phyloP scores from a whole-genome alignment of 2,113 vertebrate species.

The Gopherus evgoodei region DNA sequence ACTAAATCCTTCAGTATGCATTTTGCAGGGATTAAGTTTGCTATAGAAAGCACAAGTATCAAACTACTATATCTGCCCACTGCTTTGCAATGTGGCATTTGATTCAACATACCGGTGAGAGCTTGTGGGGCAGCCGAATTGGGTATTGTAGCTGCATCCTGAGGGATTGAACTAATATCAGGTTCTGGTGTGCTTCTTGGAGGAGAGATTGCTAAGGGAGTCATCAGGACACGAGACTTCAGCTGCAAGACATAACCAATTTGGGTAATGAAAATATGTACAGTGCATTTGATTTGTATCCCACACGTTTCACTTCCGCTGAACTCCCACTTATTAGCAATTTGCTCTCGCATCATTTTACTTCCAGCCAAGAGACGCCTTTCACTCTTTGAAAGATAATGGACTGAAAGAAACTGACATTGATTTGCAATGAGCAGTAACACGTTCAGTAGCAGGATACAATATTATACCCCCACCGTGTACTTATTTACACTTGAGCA shows the following conservation, averaged over 20 bases:
- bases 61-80: not conserved
- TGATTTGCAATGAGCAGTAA: conserved; percentile 55
- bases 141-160: conserved; percentile 92
- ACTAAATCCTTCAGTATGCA: not conserved
- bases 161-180: conserved; percentile 92
- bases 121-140: conserved; percentile 87
- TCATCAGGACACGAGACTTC: conserved; percentile 91
- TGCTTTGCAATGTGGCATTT: not conserved
- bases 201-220: conserved; percentile 89
- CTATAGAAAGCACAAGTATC: not conserved
- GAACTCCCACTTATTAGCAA: conserved; percentile 45
- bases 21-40: not conserved
- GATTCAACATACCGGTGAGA: conserved; percentile 86
- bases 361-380: conserved; percentile 12
- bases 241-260: conserved; percentile 82
- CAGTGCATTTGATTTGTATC: not conserved
- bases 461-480: conserved; percentile 49
- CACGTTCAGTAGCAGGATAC: conserved; percentile 25
- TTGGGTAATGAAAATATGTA: conserved; percentile 37
- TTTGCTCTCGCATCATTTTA: conserved; percentile 30
- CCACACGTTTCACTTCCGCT: not conserved
- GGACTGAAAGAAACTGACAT: conserved; percentile 2
- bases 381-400: conserved; percentile 18
- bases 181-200: conserved; percentile 92
- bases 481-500: conserved; percentile 71